These are phyloP conservation scores for Archivesica marissinica DNA, from an alignment of 1,140 invertebrate species.

Conservation along the genomic window DNA sequence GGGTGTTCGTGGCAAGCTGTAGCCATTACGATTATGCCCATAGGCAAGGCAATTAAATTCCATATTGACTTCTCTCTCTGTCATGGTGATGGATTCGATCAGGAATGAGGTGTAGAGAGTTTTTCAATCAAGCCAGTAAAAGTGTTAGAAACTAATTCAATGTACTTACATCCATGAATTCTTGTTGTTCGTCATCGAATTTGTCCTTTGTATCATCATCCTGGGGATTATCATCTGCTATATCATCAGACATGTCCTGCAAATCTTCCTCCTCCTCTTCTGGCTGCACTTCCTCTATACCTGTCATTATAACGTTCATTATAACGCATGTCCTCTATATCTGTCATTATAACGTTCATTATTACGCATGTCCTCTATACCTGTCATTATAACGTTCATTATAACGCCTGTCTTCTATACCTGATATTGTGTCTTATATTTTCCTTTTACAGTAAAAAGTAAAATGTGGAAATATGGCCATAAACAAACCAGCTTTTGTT, in stretches of 20 bases:
- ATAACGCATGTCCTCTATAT: conserved; percentile 4
- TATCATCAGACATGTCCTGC: conserved; percentile 19
- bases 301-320: no score
- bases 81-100: no score
- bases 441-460: no score
- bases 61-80: no score
- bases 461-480: no score
- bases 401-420: neutral
- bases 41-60: no score
- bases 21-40: no score
- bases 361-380: conserved; percentile 3
- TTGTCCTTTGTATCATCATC: neutral
- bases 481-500: no score
- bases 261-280: conserved; percentile 11
- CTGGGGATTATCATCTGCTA: conserved; percentile 1
- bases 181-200: conserved; percentile 34
- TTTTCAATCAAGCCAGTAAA: no score
- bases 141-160: neutral
- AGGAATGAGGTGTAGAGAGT: no score
- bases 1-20: no score
- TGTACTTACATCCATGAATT: conserved; percentile 32
- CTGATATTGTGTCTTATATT: neutral
- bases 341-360: neutral
- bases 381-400: no score
- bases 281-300: conserved; percentile 13